phyloP scores from a whole-genome alignment of 2,113 vertebrate genomes.

The Zosterops lateralis region DNA sequence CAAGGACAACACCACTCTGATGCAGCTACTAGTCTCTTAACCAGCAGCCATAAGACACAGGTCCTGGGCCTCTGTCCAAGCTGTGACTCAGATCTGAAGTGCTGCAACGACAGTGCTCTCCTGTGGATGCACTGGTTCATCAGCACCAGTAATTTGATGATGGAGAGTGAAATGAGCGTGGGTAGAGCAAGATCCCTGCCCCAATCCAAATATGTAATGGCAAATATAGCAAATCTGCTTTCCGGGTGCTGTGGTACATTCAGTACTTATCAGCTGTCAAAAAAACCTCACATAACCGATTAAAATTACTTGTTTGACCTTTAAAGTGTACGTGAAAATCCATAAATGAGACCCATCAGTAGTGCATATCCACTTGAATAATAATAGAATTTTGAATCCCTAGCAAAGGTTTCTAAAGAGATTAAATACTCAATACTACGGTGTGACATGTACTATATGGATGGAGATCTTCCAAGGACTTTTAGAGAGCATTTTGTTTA shows the following conservation, averaged over 20 bases:
- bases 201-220: not conserved
- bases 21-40: not conserved
- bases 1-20: not conserved
- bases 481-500: not conserved
- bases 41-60: not conserved
- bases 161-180: not conserved
- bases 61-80: not conserved
- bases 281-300: not conserved
- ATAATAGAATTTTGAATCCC: not conserved
- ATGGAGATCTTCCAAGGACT: not conserved
- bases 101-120: constrained; percentile 13
- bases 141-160: not conserved
- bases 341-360: constrained; percentile 14
- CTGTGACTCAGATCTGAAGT: constrained; percentile 7
- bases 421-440: not conserved
- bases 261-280: constrained; percentile 28
- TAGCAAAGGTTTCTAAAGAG: not conserved
- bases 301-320: constrained; percentile 51
- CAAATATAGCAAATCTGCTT: not conserved
- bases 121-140: constrained; percentile 16
- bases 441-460: not conserved
- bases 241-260: not conserved
- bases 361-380: not conserved
- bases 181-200: not conserved
- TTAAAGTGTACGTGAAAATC: constrained; percentile 37